Evolutionary conservation across 2,888 invertebrate genomes (phyloP), one percentile per base, ranked within the genome.

Genomic region (Nomada goodeniana): DNA sequence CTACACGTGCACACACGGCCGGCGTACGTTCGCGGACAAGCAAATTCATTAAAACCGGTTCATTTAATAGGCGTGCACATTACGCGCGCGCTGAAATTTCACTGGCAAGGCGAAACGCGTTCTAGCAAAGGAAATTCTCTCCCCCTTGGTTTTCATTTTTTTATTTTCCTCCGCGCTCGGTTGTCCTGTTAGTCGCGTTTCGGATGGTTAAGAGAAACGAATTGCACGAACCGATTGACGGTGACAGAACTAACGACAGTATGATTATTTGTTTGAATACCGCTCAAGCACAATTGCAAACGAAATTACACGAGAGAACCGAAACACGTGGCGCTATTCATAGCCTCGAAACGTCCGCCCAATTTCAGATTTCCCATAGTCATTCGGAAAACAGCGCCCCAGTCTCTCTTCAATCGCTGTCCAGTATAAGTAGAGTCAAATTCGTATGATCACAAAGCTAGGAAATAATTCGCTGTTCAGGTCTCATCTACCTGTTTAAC

Each of bases 31-130:
- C 60, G 53, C 65, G 53, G 63, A 70, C 65, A 59, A 80, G 70
- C 60, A 81, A 82, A 82, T 76, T 83, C 82, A 82, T 82, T 83
- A 83, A 83, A 83, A 76, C 82, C 82, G 82, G 82, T 76, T 76
- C 82, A 73, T 83, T 81, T 80, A 81, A 74, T 82, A 82, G 69
- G 81, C 44, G 55, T 74, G 68, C 71, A 74, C 81, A 82, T 81
- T 81, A 81, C 73, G 80, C 80, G 80, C 65, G 60, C 64, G 74
- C 69, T 74, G 74, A 82, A 82, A 74, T 70, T 74, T 70, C 59
- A 55, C 53, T 52, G 55, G 53, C 59, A 60, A 69, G 79, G 63
- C 59, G 44, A 29, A 70, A 29, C 55, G 44, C 65, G 44, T n/a
- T 59, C 68, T 61, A 67, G 73, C 59, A 44, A 20, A 52, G 59